phyloP scores from a whole-genome alignment of 1,140 invertebrate species.

The Chlorops oryzae region DNA sequence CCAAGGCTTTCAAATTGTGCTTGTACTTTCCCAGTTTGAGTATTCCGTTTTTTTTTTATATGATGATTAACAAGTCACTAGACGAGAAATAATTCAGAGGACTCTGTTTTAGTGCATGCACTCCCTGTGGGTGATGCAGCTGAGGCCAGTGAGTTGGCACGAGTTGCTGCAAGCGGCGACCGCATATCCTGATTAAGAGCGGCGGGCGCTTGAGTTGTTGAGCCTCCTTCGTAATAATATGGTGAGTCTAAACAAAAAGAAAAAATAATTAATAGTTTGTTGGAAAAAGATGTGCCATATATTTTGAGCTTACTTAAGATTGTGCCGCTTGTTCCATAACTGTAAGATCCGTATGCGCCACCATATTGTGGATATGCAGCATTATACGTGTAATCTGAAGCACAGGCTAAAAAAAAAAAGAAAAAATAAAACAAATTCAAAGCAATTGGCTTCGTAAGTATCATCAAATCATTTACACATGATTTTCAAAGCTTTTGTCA shows the following conservation, averaged over 20 bases:
- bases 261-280: background rate
- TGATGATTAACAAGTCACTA: no score
- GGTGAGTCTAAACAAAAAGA: constrained; percentile 53
- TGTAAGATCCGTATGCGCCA: constrained; percentile 64
- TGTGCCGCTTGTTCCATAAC: constrained; percentile 64
- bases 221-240: constrained; percentile 59
- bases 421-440: constrained; percentile 6
- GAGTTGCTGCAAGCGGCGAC: constrained; percentile 62
- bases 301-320: constrained; percentile 68
- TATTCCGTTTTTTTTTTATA: no score
- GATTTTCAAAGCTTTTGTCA: no score
- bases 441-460: no score
- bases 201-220: constrained; percentile 50
- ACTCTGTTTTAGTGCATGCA: constrained; percentile 61
- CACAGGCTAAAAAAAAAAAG: constrained; percentile 51
- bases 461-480: no score
- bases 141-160: constrained; percentile 63
- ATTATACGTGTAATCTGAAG: constrained; percentile 64
- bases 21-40: no score
- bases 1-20: no score
- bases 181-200: constrained; percentile 50
- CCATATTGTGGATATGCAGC: constrained; percentile 71
- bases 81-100: constrained; percentile 46
- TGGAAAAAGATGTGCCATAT: background rate
- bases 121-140: constrained; percentile 67